Percentiles rank a stretch among this genome's conserved stretches.
Conservation (phyloP, 1,140 invertebrate genomes). For the Aphelinus atriplicis region DNA sequence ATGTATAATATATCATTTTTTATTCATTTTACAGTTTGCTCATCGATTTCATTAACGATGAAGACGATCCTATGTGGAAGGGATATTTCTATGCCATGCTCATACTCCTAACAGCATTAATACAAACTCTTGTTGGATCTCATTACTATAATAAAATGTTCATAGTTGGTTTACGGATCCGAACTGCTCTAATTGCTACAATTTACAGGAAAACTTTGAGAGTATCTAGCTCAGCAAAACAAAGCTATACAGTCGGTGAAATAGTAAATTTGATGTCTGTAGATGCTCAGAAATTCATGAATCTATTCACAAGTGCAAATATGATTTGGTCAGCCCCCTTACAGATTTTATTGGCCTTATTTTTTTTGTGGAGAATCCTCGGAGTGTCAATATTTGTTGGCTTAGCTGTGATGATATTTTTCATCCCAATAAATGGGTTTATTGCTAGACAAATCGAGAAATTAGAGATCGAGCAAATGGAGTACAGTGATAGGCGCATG, state of each 20-base stretch:
- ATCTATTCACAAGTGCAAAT: slow-evolving; percentile 88
- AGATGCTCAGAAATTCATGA: slow-evolving; percentile 85
- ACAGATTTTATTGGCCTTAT: slow-evolving; percentile 87
- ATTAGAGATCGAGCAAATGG: slow-evolving; percentile 88
- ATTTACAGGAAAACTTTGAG: slow-evolving; percentile 90
- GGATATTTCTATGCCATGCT: too few relatives aligned
- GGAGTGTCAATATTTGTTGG: slow-evolving; percentile 90
- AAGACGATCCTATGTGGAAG: too few relatives aligned
- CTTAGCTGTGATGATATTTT: slow-evolving; percentile 88
- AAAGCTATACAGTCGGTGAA: slow-evolving; percentile 66
- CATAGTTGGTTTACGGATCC: slow-evolving; percentile 87
- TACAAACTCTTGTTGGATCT: slow-evolving; percentile 87
- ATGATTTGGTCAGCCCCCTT: slow-evolving; percentile 97
- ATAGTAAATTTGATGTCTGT: slow-evolving; percentile 92
- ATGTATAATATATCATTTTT: too few relatives aligned
- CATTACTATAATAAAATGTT: slow-evolving; percentile 93
- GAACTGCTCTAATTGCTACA: slow-evolving; percentile 90
- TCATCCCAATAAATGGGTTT: slow-evolving; percentile 89
- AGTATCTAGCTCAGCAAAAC: slow-evolving; percentile 80
- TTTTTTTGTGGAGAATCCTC: slow-evolving; percentile 87
- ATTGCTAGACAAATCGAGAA: slow-evolving; percentile 85
- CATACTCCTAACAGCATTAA: slow-evolving; percentile 44
- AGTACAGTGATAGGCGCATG: slow-evolving; percentile 70
- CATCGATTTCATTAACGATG: slow-evolving; percentile 71
- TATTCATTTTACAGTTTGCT: slow-evolving; percentile 67